Percentiles rank a stretch among this genome's conserved stretches.
These are phyloP conservation scores for Micrasema longulum DNA, from an alignment of 1,140 invertebrate species.

Conservation along the genomic window DNA sequence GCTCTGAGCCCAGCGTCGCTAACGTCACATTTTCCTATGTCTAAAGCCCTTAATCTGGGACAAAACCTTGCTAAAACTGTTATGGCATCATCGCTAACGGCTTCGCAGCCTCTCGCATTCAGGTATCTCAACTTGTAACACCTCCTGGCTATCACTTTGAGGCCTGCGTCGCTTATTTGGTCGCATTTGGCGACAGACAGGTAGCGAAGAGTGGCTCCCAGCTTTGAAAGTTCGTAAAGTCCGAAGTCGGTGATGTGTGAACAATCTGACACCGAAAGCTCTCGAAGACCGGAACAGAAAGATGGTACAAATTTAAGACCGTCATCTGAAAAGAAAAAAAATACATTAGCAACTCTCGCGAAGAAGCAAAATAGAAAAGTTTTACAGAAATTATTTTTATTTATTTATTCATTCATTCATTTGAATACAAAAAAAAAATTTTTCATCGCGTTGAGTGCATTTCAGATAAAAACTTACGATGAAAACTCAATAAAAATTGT, in stretches of 20 bases:
- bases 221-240: slow-evolving; percentile 87
- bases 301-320: slow-evolving; percentile 86
- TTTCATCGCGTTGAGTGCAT: too few relatives aligned
- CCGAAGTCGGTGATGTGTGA: slow-evolving; percentile 90
- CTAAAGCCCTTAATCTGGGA: slow-evolving; percentile 84
- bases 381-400: too few relatives aligned
- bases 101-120: slow-evolving; percentile 91
- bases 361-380: too few relatives aligned
- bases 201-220: slow-evolving; percentile 86
- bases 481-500: too few relatives aligned
- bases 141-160: slow-evolving; percentile 87
- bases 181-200: slow-evolving; percentile 92
- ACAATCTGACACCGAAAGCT: slow-evolving; percentile 92
- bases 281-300: slow-evolving; percentile 85
- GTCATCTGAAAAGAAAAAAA: slow-evolving; percentile 69
- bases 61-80: slow-evolving; percentile 86
- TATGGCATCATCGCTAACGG: slow-evolving; percentile 89
- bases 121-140: slow-evolving; percentile 92
- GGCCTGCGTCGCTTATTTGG: slow-evolving; percentile 85
- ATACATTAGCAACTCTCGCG: too few relatives aligned
- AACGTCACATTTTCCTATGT: slow-evolving; percentile 93
- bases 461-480: too few relatives aligned
- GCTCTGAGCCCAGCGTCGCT: slow-evolving; percentile 87
- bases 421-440: too few relatives aligned
- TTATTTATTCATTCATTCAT: too few relatives aligned